Base-by-base conservation (phyloP, 2,888 invertebrate genomes). In the Beris chalybata region DNA sequence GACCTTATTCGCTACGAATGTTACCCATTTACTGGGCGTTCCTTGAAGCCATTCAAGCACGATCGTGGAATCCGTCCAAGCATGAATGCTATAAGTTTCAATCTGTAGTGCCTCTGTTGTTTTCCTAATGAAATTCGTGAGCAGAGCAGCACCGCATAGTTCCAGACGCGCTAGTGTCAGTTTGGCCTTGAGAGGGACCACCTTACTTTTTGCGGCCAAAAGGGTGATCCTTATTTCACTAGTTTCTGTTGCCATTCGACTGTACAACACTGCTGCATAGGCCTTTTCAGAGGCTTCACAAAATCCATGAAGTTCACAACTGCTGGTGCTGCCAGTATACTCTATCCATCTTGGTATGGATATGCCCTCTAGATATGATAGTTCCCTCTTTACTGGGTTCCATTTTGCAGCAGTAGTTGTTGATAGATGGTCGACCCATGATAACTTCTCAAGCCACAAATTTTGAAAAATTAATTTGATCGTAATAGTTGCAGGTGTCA, bases 1-100 rank as follows among this genome's bases (percentile, higher is more conserved):
- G 6, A 52, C 38, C 4, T 43, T 54, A 13, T 56, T 65, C 50
- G 56, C 65, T n/a, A 65, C 38, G 43, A 55, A 56, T 22, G 56
- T 65, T n/a, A 47, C 56, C 56, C 56, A 65, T 11, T 48, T 15
- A 15, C 22, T 13, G 11, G 56, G 56, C 15, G 31, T 31, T 48
- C 22, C 22, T 22, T 22, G 22, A 22, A 22, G 22, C 22, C 22
- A 22, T 61, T 30, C 3, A 22, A 22, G 22, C 3, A 22, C 22
- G 22, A 22, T 22, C 22, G 22, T 22, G 22, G 3, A 22, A 3
- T 22, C 22, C 4, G 50, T 48, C 44, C 58, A 44, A 12, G 44
- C 58, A 45, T 32, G 43, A 5, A 43, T 4, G 5, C 11, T 30
- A n/a, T 12, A 0, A 38, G 15, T 6, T 5, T 5, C 4, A 5